phyloP scores from a whole-genome alignment of 2,888 invertebrate species.

The Gryllus longicercus region DNA sequence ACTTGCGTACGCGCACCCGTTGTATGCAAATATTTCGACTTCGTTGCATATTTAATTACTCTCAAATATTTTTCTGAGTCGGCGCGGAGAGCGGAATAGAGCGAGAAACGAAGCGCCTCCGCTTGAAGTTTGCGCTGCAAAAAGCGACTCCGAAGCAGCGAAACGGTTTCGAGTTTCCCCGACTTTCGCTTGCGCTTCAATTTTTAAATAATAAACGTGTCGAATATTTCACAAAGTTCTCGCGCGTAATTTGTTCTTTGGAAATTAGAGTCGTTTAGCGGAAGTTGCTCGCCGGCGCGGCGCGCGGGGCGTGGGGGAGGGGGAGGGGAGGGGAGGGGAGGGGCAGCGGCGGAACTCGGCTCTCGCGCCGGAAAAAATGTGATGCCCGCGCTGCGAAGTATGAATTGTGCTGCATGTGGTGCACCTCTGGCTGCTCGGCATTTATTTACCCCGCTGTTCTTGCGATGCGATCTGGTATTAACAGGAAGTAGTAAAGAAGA shows the following conservation, averaged over 20 bases:
- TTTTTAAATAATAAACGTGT: constrained; percentile 17
- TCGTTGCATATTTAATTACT: not conserved
- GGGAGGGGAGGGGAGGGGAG: not conserved
- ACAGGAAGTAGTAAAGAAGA: too few species aligned
- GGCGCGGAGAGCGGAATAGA: not conserved
- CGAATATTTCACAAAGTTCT: constrained; percentile 17
- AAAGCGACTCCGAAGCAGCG: not conserved
- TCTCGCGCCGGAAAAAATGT: not conserved
- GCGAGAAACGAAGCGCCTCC: not conserved
- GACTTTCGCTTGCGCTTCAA: not conserved
- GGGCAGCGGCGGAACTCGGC: not conserved
- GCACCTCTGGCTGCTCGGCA: not conserved
- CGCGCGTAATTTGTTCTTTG: not conserved
- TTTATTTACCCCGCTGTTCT: too few species aligned
- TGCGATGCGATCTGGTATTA: too few species aligned
- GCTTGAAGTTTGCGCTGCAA: not conserved
- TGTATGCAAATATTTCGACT: not conserved
- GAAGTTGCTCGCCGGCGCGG: not conserved
- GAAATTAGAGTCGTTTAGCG: constrained; percentile 17
- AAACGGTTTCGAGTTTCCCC: not conserved
- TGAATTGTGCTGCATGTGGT: not conserved
- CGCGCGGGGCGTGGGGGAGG: not conserved
- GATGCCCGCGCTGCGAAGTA: not conserved
- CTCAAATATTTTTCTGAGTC: not conserved
- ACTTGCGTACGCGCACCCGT: not conserved